These are phyloP conservation scores for Pachyuromys duprasi DNA, from an alignment of 2,797 vertebrate genomes.

Conservation along the genomic window DNA sequence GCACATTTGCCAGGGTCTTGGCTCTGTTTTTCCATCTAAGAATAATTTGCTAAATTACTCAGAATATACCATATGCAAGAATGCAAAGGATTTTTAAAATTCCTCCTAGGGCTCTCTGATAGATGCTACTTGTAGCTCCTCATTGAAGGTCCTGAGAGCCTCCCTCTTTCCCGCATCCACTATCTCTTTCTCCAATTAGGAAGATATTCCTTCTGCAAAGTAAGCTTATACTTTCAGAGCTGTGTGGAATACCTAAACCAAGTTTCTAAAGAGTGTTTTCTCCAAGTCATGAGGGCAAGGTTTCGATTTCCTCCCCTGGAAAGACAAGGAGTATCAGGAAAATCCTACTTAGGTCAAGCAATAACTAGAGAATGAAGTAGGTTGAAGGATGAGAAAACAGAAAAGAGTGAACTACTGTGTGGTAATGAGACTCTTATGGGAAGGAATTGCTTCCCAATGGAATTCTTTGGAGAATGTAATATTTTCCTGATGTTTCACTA, in stretches of 20 bases:
- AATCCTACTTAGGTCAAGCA: background rate
- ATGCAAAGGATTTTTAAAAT: background rate
- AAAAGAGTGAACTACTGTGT: background rate
- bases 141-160: background rate
- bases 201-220: background rate
- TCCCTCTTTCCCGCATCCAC: background rate
- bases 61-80: background rate
- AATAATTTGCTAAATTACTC: conserved; percentile 37
- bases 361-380: background rate
- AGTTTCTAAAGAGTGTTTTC: background rate
- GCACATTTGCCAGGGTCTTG: background rate
- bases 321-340: background rate
- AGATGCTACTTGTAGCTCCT: background rate
- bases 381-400: conserved; percentile 9
- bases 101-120: background rate
- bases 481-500: background rate
- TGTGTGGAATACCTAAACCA: background rate
- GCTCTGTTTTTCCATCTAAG: conserved; percentile 32
- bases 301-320: background rate
- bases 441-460: background rate
- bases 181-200: background rate
- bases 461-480: background rate
- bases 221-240: background rate
- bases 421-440: background rate
- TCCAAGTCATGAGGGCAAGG: background rate